These are phyloP conservation scores for Suricata suricatta DNA, from an alignment of 2,113 vertebrate genomes.

Conservation along the genomic window DNA sequence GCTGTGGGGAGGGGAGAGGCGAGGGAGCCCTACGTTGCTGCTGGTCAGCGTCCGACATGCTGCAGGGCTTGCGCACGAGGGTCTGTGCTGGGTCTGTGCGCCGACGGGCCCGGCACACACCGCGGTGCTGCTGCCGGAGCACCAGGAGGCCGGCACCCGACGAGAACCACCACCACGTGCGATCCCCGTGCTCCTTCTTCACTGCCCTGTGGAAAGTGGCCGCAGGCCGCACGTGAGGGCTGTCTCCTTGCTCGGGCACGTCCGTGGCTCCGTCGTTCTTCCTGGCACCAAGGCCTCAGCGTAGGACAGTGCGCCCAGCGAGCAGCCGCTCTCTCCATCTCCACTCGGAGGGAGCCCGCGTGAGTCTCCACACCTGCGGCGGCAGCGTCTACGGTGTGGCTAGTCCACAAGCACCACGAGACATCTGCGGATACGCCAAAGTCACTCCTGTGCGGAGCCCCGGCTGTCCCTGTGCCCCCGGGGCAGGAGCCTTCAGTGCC, in stretches of 20 bases:
- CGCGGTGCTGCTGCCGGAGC: background rate
- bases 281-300: background rate
- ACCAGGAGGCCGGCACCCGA: background rate
- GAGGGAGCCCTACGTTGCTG: background rate
- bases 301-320: background rate
- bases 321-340: background rate
- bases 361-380: background rate
- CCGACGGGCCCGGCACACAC: accelerated
- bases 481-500: background rate
- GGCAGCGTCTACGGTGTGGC: background rate
- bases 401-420: background rate
- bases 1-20: background rate
- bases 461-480: too few species aligned
- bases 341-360: background rate
- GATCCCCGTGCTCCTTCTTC: too few species aligned
- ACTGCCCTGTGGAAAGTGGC: background rate
- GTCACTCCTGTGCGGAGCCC: background rate
- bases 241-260: accelerated
- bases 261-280: background rate
- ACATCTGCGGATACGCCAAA: background rate
- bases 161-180: background rate
- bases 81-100: accelerated
- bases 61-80: too few species aligned
- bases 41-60: accelerated
- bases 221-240: accelerated